Conservation (phyloP, 2,888 invertebrate genomes). For the Tiphia femorata region DNA sequence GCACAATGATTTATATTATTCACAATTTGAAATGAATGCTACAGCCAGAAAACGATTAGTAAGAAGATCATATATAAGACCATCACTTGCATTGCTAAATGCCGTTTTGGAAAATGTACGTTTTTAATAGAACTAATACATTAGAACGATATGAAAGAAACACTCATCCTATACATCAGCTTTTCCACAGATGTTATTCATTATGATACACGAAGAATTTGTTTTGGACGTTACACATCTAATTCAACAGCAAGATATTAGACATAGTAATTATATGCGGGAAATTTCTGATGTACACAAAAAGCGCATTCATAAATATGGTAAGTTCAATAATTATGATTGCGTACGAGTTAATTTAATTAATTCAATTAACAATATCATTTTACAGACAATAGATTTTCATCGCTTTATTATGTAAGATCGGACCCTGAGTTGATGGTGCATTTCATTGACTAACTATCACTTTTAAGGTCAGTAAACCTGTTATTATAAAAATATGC, state of each 20-base stretch:
- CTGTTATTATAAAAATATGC: not conserved
- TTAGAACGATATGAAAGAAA: not conserved
- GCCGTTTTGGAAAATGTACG: slow-evolving; percentile 50
- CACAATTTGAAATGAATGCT: slow-evolving; percentile 44
- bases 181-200: slow-evolving; percentile 58
- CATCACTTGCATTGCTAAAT: slow-evolving; percentile 36
- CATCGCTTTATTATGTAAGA: not conserved
- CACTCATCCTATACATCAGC: not conserved
- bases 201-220: slow-evolving; percentile 57
- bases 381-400: too few relatives aligned
- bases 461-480: not conserved
- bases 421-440: not conserved
- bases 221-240: slow-evolving; percentile 49
- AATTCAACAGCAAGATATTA: slow-evolving; percentile 41
- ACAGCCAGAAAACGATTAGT: slow-evolving; percentile 32
- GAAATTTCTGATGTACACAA: too few relatives aligned
- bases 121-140: too few relatives aligned
- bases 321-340: too few relatives aligned
- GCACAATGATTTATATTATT: slow-evolving; percentile 45
- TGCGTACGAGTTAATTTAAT: too few relatives aligned
- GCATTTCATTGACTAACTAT: not conserved
- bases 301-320: too few relatives aligned
- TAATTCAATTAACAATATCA: too few relatives aligned
- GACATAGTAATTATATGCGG: slow-evolving; percentile 46
- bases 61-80: slow-evolving; percentile 39